A percentile compares a stretch with the other conserved stretches of the same genome.
These are phyloP conservation scores for Penaeus japonicus DNA, from an alignment of 1,140 invertebrate species.

Conservation along the genomic window DNA sequence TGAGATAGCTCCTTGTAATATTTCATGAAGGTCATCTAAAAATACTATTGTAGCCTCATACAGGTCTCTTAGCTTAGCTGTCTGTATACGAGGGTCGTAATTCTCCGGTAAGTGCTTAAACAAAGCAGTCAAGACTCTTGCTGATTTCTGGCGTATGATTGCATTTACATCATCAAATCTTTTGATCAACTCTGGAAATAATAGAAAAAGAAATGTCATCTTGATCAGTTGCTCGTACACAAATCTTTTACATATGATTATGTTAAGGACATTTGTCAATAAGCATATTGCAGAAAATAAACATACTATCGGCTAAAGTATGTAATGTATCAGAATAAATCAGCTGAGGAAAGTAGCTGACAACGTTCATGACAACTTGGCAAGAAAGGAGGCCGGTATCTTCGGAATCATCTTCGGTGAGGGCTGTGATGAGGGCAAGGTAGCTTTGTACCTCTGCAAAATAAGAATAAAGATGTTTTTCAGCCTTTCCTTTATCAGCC, in stretches of 20 bases:
- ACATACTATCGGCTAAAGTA: slow-evolving; percentile 30
- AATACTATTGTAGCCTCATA: slow-evolving; percentile 24
- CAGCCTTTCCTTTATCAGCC: no score
- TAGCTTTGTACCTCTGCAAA: slow-evolving; percentile 32
- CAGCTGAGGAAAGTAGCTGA: neutral
- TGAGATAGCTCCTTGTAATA: slow-evolving; percentile 29
- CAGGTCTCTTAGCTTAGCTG: slow-evolving; percentile 18
- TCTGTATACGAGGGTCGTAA: slow-evolving; percentile 7
- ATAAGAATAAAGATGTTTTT: neutral
- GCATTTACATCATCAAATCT: slow-evolving; percentile 32
- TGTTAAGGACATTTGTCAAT: neutral
- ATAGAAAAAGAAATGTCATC: neutral
- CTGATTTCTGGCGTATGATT: slow-evolving; percentile 18
- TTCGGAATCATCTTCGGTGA: slow-evolving; percentile 38
- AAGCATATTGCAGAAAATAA: neutral
- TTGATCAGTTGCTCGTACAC: neutral
- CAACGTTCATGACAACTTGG: neutral
- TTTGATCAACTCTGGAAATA: slow-evolving; percentile 24
- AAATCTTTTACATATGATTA: neutral
- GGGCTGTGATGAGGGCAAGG: slow-evolving; percentile 1
- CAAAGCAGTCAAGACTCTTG: slow-evolving; percentile 1
- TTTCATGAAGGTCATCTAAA: slow-evolving; percentile 41
- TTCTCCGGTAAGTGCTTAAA: slow-evolving; percentile 24
- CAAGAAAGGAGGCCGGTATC: slow-evolving; percentile 19
- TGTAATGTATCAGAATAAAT: slow-evolving; percentile 26